Evolutionary conservation across 2,797 vertebrate genomes (phyloP).

Genomic region (Psittacula echo): DNA sequence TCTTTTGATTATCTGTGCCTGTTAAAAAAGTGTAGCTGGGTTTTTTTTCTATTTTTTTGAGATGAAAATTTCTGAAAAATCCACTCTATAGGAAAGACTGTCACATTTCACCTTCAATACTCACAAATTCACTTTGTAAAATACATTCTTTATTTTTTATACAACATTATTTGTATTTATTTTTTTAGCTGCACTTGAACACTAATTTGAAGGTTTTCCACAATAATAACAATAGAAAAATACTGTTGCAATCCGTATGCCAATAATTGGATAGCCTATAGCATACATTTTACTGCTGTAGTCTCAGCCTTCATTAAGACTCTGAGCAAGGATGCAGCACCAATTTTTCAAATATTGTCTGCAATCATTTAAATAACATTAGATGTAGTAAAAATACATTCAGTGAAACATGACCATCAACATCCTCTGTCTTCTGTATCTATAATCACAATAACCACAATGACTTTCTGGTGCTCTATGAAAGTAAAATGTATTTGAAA

Average conservation of each 20-base stretch:
- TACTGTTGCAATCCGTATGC: not conserved
- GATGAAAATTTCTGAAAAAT: not conserved
- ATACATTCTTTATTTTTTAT: not conserved
- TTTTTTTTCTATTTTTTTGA: not conserved
- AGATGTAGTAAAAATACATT: constrained; percentile 57
- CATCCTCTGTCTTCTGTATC: constrained; percentile 52
- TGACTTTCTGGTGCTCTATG: constrained; percentile 30
- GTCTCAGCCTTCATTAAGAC: not conserved
- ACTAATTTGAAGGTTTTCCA: not conserved
- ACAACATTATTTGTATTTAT: not conserved
- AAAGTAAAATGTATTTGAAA: constrained; percentile 57
- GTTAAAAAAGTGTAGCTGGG: not conserved
- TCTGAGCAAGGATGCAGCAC: not conserved
- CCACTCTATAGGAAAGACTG: not conserved
- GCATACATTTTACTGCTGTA: not conserved
- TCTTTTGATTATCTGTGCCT: not conserved
- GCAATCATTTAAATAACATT: constrained; percentile 45
- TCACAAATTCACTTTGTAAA: not conserved
- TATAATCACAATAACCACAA: constrained; percentile 47
- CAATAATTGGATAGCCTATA: not conserved
- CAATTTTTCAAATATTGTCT: constrained; percentile 34
- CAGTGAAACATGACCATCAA: constrained; percentile 26
- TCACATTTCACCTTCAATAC: not conserved
- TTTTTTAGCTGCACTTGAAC: not conserved
- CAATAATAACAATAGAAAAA: not conserved